Base-by-base conservation (phyloP, 2,113 vertebrate species). In the Hyperopisus bebe region DNA sequence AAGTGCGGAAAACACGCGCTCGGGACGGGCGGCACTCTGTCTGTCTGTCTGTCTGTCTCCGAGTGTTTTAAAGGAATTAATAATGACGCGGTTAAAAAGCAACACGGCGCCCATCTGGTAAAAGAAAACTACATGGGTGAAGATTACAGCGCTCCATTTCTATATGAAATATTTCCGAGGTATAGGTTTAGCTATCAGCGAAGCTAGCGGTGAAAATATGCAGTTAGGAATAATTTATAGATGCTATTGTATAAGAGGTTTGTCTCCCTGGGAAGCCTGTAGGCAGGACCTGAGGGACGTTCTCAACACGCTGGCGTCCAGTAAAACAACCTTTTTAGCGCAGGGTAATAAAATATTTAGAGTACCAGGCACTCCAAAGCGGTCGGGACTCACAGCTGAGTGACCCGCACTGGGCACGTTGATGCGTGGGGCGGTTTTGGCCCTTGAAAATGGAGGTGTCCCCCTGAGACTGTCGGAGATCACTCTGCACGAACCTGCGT, bases 261-360 rank as follows among this genome's bases (percentile, higher is more conserved):
- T 53, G 9, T 53, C 5, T 87, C n/a, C 48, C 85, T 35, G n/a
- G 85, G n/a, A 51, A 87, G 85, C 47, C 47, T 53, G n/a, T 87
- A 53, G 19, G 27, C n/a, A 35, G 50, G 27, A 87, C 27, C 27
- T 46, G 82, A 53, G 74, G 35, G 50, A 50, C 46, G 21, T 35
- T 87, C 50, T 87, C 50, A 53, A 87, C 50, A 53, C n/a, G 50
- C 85, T 53, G 50, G 27, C 31, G 48, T 53, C 48, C 85, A 87
- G 50, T 87, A 87, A 87, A 87, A 87, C 50, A 87, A 86, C 44
- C 83, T 50, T 27, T 86, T 48, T 86, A 50, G 44, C n/a, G 44
- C 83, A 50, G 44, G n/a, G 48, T 53, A 31, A 53, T 87, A 87
- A 87, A 87, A 87, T 87, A 53, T 87, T 53, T 87, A 53, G 11